Base-by-base conservation (phyloP, 2,797 vertebrate species). In the Sciurus carolinensis region DNA sequence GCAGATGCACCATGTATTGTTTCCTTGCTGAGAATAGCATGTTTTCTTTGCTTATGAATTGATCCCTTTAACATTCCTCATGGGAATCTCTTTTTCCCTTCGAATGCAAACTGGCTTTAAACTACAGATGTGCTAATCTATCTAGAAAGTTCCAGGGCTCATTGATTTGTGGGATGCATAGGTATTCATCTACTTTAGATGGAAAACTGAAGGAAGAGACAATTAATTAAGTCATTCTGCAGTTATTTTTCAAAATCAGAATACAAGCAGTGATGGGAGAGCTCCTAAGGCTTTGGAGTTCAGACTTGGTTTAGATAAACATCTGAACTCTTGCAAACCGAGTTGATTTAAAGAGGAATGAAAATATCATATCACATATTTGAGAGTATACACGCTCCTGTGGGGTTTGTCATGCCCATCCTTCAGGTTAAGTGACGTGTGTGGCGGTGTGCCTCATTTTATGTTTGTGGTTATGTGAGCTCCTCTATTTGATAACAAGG, bases 11-110 rank as follows among this genome's bases (percentile, higher is more conserved):
- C 96, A 77, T 82, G 66, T 89, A 95, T 91, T 44, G 95, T 97
- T 98, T 98, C 95, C 95, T 98, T 98, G 98, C 98, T 98, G 97
- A 98, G 97, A 98, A 98, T 97, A 98, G 96, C 97, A 97, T 98
- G 97, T 98, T 98, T 98, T 98, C 95, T 98, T 98, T 95, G 94
- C 91, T 98, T 98, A 98, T 97, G 98, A 98, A 98, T 98, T 98
- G 98, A 98, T 98, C 95, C 88, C 94, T 95, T 87, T 91, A 94
- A 97, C 64, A 67, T 96, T 98, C 93, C 98, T 97, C 97, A 59
- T 0, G 91, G 97, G 98, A 98, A 96, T 97, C 76, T 47, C 69
- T 90, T 96, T 90, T 52, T 83, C 33, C 66, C 88, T 97, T 96
- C 91, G 80, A 79, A 97, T 95, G 92, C 72, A 98, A 98, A 97